These are phyloP conservation scores for Drosophila chauvacae DNA, from an alignment of 1,140 invertebrate genomes.

Conservation along the genomic window DNA sequence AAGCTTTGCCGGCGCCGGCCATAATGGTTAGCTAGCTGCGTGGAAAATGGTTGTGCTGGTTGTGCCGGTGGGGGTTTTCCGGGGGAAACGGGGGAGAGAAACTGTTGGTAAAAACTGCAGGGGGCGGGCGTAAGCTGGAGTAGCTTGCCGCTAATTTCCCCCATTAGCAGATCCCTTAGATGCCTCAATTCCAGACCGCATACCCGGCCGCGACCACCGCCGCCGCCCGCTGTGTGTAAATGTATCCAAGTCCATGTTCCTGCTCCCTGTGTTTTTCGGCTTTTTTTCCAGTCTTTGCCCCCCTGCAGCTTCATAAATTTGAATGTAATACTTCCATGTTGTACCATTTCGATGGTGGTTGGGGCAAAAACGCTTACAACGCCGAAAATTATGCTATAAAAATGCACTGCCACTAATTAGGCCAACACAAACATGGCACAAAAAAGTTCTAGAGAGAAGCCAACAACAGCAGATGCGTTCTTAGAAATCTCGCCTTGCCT, in stretches of 20 bases:
- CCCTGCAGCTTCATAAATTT: conserved; percentile 73
- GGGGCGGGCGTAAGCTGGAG: background rate
- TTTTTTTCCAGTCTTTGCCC: conserved; percentile 11
- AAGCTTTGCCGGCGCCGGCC: conserved; percentile 10
- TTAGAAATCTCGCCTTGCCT: conserved; percentile 35
- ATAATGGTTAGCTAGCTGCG: conserved; percentile 26
- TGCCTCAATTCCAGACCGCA: conserved; percentile 45
- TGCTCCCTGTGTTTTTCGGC: conserved; percentile 20
- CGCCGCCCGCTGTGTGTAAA: conserved; percentile 29
- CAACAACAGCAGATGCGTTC: conserved; percentile 48
- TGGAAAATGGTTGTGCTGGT: background rate
- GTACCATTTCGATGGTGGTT: conserved; percentile 64
- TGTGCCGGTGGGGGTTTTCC: background rate
- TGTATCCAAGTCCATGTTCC: conserved; percentile 34
- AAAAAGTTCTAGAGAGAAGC: conserved; percentile 1
- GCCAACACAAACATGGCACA: conserved; percentile 73
- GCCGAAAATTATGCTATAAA: conserved; percentile 80
- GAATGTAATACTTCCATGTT: conserved; percentile 78
- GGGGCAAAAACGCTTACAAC: conserved; percentile 70
- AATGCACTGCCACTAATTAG: conserved; percentile 80
- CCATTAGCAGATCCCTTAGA: conserved; percentile 40
- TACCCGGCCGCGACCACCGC: background rate
- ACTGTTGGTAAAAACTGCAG: conserved; percentile 1
- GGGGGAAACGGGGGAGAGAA: background rate
- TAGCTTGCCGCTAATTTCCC: conserved; percentile 54